Conservation (phyloP, 2,797 vertebrate genomes). For the Pseudochirops corinnae region DNA sequence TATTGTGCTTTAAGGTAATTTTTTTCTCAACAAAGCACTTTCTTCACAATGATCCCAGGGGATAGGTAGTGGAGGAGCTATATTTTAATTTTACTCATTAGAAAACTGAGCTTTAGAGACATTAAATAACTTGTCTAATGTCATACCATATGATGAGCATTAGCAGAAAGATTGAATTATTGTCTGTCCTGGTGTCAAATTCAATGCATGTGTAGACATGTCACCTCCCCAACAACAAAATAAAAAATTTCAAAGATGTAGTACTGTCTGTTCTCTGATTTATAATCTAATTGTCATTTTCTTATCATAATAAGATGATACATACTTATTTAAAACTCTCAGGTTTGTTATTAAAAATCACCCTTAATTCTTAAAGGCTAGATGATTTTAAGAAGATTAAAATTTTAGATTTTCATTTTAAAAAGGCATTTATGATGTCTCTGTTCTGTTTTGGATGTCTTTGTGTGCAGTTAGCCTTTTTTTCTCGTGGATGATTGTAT, state of each 20-base stretch:
- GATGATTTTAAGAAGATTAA: neutral
- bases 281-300: neutral
- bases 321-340: too few relatives aligned
- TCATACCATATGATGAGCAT: neutral
- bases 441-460: neutral
- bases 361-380: neutral
- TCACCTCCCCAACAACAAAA: neutral
- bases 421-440: neutral
- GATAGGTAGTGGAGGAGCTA: neutral
- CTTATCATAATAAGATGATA: too few relatives aligned
- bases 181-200: neutral
- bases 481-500: too few relatives aligned
- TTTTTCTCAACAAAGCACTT: neutral
- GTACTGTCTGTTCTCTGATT: neutral
- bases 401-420: neutral
- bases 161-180: neutral
- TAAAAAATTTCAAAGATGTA: neutral
- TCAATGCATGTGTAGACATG: neutral
- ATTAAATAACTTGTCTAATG: too few relatives aligned
- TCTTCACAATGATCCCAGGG: neutral
- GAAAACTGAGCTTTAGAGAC: neutral
- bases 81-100: too few relatives aligned
- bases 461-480: too few relatives aligned
- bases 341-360: neutral
- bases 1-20: neutral